Evolutionary conservation across 1,140 invertebrate species (phyloP), one percentile per base, ranked within the genome.

Genomic region (Brachystomella parvula): DNA sequence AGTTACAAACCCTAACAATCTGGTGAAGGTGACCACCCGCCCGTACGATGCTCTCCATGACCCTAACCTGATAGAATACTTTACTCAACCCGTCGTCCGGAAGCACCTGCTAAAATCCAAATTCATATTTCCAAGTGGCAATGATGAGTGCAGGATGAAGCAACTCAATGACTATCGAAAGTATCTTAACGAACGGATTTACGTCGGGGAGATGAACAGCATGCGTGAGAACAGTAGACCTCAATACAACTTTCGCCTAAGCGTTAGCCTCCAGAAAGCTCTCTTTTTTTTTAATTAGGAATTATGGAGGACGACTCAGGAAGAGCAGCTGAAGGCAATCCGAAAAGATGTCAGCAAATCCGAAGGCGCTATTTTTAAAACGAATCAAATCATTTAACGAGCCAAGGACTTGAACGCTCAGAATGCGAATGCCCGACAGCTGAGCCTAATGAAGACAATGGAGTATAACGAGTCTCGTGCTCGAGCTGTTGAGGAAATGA

Each of bases 11-110:
- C 64, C 53, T 2, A n/a, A 47, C 33, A 65, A 65, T 30, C 53
- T 32, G 26, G 64, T 59, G 21, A 53, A 57, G 19, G 64, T 65
- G n/a, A 56, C 60, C 3, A 21, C 19, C 2, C 12, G 53, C 35
- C 56, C 56, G 3, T 65, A 65, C 57, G 44, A 30, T 17, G 64
- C 64, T 12, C 64, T 65, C 32, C 30, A 65, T 60, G 64, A 65
- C 35, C 56, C 57, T n/a, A 24, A 47, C 56, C 32, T 28, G 2
- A 65, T 30, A 33, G 15, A 35, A 9, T 53, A 26, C 28, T 58
- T 65, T 21, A 59, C 17, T n/a, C 29, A 28, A 9, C 53, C 9
- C 21, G 9, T 6, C 49, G 24, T 53, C 3, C 6, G 6, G 49
- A 53, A 15, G 6, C 49, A 15, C 49, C 49, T 53, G 12, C 12